Conservation (phyloP, 2,113 vertebrate genomes). For the Columbina picui region DNA sequence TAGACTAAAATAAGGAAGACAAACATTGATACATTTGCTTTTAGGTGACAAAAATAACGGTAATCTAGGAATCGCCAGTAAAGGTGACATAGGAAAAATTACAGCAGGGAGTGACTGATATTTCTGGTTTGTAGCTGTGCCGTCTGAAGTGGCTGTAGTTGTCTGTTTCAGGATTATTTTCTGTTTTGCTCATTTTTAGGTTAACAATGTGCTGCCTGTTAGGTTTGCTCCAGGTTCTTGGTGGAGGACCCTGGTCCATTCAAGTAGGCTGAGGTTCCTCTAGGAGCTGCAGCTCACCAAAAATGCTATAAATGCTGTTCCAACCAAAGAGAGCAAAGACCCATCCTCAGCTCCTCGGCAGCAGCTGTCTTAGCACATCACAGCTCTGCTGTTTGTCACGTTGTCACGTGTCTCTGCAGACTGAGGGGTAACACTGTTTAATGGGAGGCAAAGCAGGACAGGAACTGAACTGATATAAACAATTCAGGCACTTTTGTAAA, state of each 20-base stretch:
- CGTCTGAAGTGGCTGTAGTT: not conserved
- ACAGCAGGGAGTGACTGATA: not conserved
- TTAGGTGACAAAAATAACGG: not conserved
- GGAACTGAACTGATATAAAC: not conserved
- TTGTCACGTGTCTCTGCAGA: not conserved
- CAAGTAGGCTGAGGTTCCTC: not conserved
- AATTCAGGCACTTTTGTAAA: not conserved
- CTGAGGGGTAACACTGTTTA: not conserved
- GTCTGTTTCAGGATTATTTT: not conserved
- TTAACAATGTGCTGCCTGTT: not conserved
- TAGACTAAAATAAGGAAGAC: not conserved
- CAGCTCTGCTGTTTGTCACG: not conserved
- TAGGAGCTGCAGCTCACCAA: not conserved
- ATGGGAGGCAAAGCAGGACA: not conserved
- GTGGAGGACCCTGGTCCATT: not conserved
- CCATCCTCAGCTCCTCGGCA: not conserved
- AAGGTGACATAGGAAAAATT: not conserved
- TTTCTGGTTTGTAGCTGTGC: not conserved
- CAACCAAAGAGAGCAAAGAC: not conserved
- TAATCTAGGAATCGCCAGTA: not conserved
- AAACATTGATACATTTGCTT: not conserved
- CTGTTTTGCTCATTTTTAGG: not conserved
- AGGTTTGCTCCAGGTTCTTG: not conserved
- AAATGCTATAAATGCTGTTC: not conserved
- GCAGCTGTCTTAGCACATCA: not conserved